phyloP scores from a whole-genome alignment of 2,113 vertebrate genomes.

The Sebastes fasciatus region DNA sequence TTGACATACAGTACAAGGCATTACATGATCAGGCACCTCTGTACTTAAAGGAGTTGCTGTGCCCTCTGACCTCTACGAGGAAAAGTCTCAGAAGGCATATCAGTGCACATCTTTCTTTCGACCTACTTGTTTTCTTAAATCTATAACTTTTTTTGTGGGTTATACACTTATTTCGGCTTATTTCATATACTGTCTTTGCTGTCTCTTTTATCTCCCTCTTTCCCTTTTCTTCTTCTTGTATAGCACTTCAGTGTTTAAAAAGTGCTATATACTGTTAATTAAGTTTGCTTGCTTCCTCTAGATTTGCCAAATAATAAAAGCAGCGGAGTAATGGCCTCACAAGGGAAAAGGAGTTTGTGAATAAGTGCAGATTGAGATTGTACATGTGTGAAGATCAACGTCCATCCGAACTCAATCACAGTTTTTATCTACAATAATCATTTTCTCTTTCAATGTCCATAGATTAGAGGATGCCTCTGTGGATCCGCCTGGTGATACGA shows the following conservation, averaged over 20 bases:
- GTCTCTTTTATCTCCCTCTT: neutral
- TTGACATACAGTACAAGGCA: neutral
- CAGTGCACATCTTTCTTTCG: slow-evolving; percentile 44
- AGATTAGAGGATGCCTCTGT: neutral
- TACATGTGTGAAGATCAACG: slow-evolving; percentile 9
- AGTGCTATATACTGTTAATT: neutral
- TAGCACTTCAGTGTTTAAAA: neutral
- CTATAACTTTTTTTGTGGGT: neutral
- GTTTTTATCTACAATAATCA: slow-evolving; percentile 6
- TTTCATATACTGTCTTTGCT: neutral
- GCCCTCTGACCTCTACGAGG: neutral
- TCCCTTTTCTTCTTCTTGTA: neutral
- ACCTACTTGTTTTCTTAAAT: neutral
- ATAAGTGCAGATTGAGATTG: slow-evolving; percentile 52
- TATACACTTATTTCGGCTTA: neutral
- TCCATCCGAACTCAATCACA: slow-evolving; percentile 42
- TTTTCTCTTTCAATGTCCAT: slow-evolving; percentile 20
- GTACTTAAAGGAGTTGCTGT: neutral
- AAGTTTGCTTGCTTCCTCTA: neutral
- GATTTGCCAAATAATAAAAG: neutral
- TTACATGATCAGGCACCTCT: neutral
- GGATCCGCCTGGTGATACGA: neutral
- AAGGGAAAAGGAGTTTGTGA: neutral
- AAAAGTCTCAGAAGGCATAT: slow-evolving; percentile 15
- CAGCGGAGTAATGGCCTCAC: neutral